Evolutionary conservation across 2,888 invertebrate species (phyloP), one percentile per base, ranked within the genome.

Genomic region (Clanis bilineata): DNA sequence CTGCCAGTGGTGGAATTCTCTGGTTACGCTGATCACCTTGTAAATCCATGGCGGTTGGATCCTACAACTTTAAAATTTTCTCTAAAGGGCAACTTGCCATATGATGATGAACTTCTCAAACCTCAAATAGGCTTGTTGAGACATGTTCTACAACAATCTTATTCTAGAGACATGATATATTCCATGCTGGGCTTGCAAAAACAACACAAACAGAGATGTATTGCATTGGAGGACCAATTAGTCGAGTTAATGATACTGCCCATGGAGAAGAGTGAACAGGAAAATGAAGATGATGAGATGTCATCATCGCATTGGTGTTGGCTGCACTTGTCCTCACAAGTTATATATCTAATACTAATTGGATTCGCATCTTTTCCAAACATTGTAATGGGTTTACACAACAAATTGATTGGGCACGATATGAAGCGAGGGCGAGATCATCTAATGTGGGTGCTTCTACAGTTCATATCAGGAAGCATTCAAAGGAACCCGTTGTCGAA

Each of bases 371-470:
- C 96, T 66, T 99, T 99, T 79, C 97, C 97, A 36, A 97, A 97
- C 77, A 97, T 99, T 77, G 97, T 99, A 0, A 94, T 96, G 91
- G 96, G 97, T 0, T 93, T 99, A 36, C 97, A 98, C 81, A 96
- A 96, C 62, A 97, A 96, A 91, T 85, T 97, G 39, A 94, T 95
- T 45, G 95, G 95, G 6, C 93, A 96, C 68, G 97, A 97, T 76
- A 92, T 98, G 79, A 94, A 96, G 63, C 97, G 97, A 84, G 98
- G 98, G 0, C 93, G 99, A 55, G 99, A 99, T 86, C 98, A 99
- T 76, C 91, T 99, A n/a, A 99, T 99, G 99, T 99, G 99, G 99
- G 97, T 98, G 21, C 90, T 99, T 18, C 90, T 99, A 45, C 99
- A 99, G 88, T 99, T 98, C 77, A 97, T 99, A 72, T 98, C 99